Evolutionary conservation across 2,797 vertebrate species (phyloP), one percentile per base, ranked within the genome.

Genomic region (Hydrolagus colliei): DNA sequence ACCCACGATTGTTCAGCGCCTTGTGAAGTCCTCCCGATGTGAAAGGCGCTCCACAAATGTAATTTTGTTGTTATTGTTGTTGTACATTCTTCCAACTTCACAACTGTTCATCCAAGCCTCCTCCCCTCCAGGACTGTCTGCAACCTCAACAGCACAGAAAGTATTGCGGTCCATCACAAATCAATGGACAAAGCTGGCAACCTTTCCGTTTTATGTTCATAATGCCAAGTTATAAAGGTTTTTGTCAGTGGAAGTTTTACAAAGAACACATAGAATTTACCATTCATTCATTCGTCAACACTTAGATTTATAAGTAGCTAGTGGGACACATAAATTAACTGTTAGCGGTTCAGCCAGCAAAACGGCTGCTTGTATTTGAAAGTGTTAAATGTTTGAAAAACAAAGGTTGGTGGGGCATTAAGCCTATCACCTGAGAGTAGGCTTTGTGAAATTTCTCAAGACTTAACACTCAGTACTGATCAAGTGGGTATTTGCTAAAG

Each of bases 391-490:
- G 11, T 73, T 73, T 35, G 27, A 12, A 73, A 32, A 27, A 32
- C 32, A 72, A 72, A 72, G 16, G 1, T 76, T 76, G 35, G 35
- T 20, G 52, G 2, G 41, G 41, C 20, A 76, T 59, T 76, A 76
- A 35, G 20, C 8, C 41, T 59, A 3, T 52, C 13, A 75, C 18
- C 32, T 27, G 18, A 63, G 16, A 11, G 18, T 9, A 35, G 1
- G 35, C 62, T 80, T 80, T 67, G 65, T 63, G 67, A 80, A 75
- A 67, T 10, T 10, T 67, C 65, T 82, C 63, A 35, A 82, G 63
- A 35, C 68, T 35, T 82, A 35, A 68, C 32, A 9, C 68, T 68
- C 79, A 68, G 62, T 68, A 8, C 27, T 35, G 63, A 82, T 82
- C 14, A 32, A 82, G 63, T 82, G 78, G 5, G 61, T 32, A 80